Base-by-base conservation (phyloP, 35 echinoderm and acorn worm species). In the Ptychodera flava region DNA sequence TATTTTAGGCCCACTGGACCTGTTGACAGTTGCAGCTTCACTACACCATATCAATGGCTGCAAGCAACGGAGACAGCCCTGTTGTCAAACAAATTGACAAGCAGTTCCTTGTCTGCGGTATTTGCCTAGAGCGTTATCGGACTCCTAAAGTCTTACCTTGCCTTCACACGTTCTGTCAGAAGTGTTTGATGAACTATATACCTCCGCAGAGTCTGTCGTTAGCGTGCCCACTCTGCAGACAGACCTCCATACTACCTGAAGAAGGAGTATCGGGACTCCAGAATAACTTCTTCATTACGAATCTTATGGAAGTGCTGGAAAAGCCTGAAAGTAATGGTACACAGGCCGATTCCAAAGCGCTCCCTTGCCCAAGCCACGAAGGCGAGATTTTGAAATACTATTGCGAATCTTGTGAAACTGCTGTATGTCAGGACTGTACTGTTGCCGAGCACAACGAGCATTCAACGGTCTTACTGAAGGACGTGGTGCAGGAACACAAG, bases 31-130 rank as follows among this genome's bases (percentile, higher is more conserved):
- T 6, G 45, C 22, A 6, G 6, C 45, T 64, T 22, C 22, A 64
- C 45, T 22, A 6, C 6, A 22, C 22, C 22, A 12, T 64, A 64
- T 22, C 81, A 79, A 97, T 97, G 95, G 95, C 95, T 37, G 85
- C 92, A 38, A 91, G 89, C 91, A 64, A 64, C 22, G 45, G 45
- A 64, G 45, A 64, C 45, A 97, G 95, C 87, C 95, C 95, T 29
- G 95, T 97, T 35, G 90, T 97, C 92, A 93, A 94, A 86, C 95
- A 97, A 87, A 97, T 97, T 84, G 95, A 97, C 90, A 97, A 93
- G 79, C 95, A 94, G 83, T 97, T 94, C 85, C 88, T 97, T 34
- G 92, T 94, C 0, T 97, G 95, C 83, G 95, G 95, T 29, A 97
- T 97, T 81, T 97, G 95, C 77, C 87, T 97, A 77, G 95, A 97